Conservation (phyloP, 2,113 vertebrate genomes). For the Festucalex cinctus region DNA sequence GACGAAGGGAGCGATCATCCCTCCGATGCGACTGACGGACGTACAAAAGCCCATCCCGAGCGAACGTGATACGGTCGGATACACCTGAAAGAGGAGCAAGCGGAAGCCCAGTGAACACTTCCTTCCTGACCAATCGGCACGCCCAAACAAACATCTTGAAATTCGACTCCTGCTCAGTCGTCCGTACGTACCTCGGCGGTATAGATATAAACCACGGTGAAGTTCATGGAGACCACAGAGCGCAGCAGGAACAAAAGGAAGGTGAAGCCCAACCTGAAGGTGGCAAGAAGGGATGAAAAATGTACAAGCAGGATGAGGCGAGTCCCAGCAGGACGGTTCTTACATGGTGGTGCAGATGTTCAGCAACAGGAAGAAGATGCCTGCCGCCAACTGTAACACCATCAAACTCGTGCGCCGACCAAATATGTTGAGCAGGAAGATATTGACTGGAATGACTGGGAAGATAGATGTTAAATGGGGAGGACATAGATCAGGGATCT, state of each 20-base stretch:
- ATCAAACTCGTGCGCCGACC: constrained; percentile 80
- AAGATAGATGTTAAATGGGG: neutral
- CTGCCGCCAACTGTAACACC: constrained; percentile 80
- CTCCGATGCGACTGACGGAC: constrained; percentile 87
- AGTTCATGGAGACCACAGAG: constrained; percentile 89
- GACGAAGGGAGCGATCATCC: constrained; percentile 93
- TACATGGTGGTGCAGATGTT: constrained; percentile 90
- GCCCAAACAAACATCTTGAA: too few species aligned
- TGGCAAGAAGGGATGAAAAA: neutral
- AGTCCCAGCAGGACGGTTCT: neutral
- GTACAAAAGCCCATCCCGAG: constrained; percentile 92
- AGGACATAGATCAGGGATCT: too few species aligned
- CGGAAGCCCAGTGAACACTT: neutral
- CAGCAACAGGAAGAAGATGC: constrained; percentile 84
- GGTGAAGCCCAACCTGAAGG: constrained; percentile 74
- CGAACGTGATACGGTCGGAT: constrained; percentile 84
- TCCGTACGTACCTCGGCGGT: constrained; percentile 84
- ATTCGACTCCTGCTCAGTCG: too few species aligned
- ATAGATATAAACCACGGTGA: constrained; percentile 95
- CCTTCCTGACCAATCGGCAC: neutral
- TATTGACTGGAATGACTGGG: constrained; percentile 88
- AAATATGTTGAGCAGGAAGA: constrained; percentile 79
- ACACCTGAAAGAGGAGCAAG: constrained; percentile 75
- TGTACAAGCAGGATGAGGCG: neutral
- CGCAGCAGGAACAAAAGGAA: constrained; percentile 87